Evolutionary conservation across 2,113 vertebrate genomes (phyloP).

Genomic region (Rhynchopsitta pachyrhyncha): DNA sequence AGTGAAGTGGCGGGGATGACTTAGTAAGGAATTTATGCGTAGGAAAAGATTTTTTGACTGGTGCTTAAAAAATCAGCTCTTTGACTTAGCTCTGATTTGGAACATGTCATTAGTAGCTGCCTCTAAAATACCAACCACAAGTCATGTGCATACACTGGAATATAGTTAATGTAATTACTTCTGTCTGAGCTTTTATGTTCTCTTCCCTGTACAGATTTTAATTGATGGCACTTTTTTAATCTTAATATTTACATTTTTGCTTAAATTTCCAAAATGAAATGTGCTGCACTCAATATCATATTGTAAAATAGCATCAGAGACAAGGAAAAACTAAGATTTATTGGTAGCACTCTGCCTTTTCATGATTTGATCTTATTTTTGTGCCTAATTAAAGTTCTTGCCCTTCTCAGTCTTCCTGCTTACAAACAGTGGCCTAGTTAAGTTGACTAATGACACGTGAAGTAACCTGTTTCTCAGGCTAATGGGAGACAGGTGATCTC

Average conservation of each 20-base stretch:
- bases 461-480: background rate
- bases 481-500: background rate
- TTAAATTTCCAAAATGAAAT: background rate
- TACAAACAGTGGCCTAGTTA: background rate
- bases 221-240: background rate
- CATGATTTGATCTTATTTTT: background rate
- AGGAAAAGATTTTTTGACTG: background rate
- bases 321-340: background rate
- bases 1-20: background rate
- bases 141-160: background rate
- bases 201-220: background rate
- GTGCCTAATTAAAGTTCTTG: background rate
- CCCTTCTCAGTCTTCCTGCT: background rate
- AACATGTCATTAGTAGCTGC: background rate
- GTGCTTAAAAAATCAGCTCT: background rate
- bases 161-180: background rate
- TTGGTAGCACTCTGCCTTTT: background rate
- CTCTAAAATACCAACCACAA: background rate
- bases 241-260: background rate
- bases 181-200: background rate
- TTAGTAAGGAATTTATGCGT: background rate
- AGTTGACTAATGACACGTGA: background rate
- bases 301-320: background rate
- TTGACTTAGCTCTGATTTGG: background rate
- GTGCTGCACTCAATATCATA: background rate